These are phyloP conservation scores for Bradypodion pumilum DNA, from an alignment of 2,797 vertebrate species.

Conservation along the genomic window DNA sequence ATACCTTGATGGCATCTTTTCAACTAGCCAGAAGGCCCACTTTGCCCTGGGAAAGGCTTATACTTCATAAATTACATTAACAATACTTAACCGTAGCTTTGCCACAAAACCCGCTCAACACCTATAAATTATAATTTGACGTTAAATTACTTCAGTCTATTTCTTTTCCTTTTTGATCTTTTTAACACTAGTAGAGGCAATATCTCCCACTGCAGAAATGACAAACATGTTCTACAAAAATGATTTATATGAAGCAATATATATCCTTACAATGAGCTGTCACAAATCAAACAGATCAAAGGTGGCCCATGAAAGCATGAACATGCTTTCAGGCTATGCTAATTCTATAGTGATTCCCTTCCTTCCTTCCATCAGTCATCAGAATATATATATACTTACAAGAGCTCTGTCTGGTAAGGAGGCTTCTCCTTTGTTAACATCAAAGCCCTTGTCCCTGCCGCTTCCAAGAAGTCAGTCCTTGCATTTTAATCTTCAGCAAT, in stretches of 20 bases:
- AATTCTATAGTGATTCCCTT: slow-evolving; percentile 58
- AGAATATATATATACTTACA: slow-evolving; percentile 60
- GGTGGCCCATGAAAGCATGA: slow-evolving; percentile 59
- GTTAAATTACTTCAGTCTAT: not conserved
- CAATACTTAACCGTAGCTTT: slow-evolving; percentile 29
- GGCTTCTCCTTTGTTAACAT: slow-evolving; percentile 65
- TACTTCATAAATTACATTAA: not conserved
- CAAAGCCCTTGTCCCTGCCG: slow-evolving; percentile 69
- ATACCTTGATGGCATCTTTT: not conserved
- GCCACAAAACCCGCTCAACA: not conserved
- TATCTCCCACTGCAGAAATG: not conserved
- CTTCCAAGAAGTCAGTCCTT: slow-evolving; percentile 61
- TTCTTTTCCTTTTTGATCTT: slow-evolving; percentile 21
- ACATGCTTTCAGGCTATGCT: slow-evolving; percentile 64
- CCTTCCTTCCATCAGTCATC: slow-evolving; percentile 65
- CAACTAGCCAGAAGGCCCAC: not conserved
- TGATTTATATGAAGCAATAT: slow-evolving; percentile 69
- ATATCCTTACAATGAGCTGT: slow-evolving; percentile 63
- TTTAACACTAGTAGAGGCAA: slow-evolving; percentile 5
- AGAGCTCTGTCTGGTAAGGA: slow-evolving; percentile 57
- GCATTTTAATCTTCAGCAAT: slow-evolving; percentile 62
- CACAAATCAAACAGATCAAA: slow-evolving; percentile 73
- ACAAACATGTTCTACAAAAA: slow-evolving; percentile 32
- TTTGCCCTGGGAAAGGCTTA: not conserved
- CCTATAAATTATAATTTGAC: slow-evolving; percentile 25